These are phyloP conservation scores for Knipowitschia caucasica DNA, from an alignment of 2,797 vertebrate genomes.

Conservation along the genomic window DNA sequence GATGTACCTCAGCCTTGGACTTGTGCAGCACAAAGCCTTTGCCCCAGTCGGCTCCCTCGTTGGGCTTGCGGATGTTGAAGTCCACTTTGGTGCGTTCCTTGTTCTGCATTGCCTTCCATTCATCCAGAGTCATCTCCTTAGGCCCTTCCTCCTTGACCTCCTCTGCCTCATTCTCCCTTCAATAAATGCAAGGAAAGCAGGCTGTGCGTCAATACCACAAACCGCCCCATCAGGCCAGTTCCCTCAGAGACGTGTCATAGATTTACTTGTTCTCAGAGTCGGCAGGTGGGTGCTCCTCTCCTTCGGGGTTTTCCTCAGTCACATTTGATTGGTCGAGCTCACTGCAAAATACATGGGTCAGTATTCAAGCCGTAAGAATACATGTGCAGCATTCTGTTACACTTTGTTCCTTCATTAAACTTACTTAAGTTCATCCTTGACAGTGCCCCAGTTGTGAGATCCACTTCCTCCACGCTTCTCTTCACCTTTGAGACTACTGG, in stretches of 20 bases:
- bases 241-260: neutral
- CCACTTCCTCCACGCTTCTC: slow-evolving; percentile 97
- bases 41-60: slow-evolving; percentile 95
- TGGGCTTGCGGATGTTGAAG: slow-evolving; percentile 98
- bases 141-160: slow-evolving; percentile 96
- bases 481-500: slow-evolving; percentile 95
- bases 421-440: slow-evolving; percentile 97
- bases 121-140: slow-evolving; percentile 98
- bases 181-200: slow-evolving; percentile 35
- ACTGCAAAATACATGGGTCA: slow-evolving; percentile 53
- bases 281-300: slow-evolving; percentile 92
- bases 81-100: slow-evolving; percentile 96
- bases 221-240: neutral
- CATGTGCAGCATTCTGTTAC: neutral
- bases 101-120: slow-evolving; percentile 98
- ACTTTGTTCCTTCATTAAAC: slow-evolving; percentile 51
- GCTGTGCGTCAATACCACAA: slow-evolving; percentile 8
- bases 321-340: slow-evolving; percentile 93
- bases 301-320: slow-evolving; percentile 92
- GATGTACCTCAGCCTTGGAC: slow-evolving; percentile 91
- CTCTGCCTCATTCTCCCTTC: slow-evolving; percentile 95
- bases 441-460: slow-evolving; percentile 98
- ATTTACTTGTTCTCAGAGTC: slow-evolving; percentile 98
- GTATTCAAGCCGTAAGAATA: neutral
- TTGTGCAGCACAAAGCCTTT: slow-evolving; percentile 98